Evolutionary conservation across 2,113 vertebrate genomes (phyloP).

Genomic region (Phylloscopus whistleri): DNA sequence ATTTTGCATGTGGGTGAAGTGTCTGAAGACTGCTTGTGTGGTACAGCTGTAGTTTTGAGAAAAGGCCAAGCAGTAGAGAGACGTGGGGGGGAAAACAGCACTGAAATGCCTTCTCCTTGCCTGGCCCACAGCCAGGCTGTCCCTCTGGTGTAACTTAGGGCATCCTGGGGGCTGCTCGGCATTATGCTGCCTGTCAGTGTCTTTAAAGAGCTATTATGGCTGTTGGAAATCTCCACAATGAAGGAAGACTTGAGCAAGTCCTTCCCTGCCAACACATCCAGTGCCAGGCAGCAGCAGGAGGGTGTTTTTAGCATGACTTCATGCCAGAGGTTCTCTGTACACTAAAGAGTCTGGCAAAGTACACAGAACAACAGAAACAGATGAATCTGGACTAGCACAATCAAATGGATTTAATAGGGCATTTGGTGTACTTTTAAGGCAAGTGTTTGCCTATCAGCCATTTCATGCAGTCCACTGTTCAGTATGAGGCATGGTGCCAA

Average conservation of each 20-base stretch:
- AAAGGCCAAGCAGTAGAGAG: not conserved
- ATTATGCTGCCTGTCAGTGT: constrained; percentile 24
- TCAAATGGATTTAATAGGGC: not conserved
- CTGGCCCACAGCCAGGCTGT: not conserved
- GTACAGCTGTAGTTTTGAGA: not conserved
- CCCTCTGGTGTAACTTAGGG: not conserved
- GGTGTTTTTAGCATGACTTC: not conserved
- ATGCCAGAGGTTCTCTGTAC: constrained; percentile 22
- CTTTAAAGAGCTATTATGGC: constrained; percentile 26
- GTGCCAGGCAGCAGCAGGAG: constrained; percentile 45
- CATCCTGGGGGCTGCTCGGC: not conserved
- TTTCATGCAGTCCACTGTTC: not conserved
- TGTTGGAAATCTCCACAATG: not conserved
- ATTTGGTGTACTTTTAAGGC: not conserved
- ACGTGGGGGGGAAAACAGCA: not conserved
- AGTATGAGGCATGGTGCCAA: not conserved
- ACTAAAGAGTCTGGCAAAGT: constrained; percentile 15
- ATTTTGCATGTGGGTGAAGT: not conserved
- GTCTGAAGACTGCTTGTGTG: not conserved
- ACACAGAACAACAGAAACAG: not conserved
- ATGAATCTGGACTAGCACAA: not conserved
- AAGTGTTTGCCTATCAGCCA: not conserved
- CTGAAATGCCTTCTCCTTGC: not conserved
- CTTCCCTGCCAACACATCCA: constrained; percentile 17
- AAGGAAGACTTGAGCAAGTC: not conserved